Evolutionary conservation across 2,797 vertebrate species (phyloP).

Genomic region (Sphenodon punctatus): DNA sequence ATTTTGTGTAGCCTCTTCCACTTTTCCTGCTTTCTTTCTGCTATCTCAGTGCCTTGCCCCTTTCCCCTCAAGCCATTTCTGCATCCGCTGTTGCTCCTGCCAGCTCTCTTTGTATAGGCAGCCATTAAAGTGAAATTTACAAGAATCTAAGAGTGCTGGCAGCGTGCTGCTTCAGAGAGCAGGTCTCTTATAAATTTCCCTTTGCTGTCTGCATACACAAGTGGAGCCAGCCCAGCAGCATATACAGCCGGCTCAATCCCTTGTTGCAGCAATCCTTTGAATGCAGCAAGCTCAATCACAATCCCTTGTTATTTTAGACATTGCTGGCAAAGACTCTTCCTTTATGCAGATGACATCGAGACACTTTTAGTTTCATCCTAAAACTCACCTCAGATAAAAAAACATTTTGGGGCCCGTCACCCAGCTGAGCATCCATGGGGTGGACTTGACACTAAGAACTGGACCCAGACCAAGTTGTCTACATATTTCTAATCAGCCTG

Average conservation of each 20-base stretch:
- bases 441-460: neutral
- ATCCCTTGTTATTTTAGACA: neutral
- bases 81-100: neutral
- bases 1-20: neutral
- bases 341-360: neutral
- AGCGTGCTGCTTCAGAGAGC: neutral
- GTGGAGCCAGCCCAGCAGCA: neutral
- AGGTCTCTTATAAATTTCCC: neutral
- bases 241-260: no score
- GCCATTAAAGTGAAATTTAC: neutral
- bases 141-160: neutral
- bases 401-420: neutral
- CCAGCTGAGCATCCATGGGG: neutral
- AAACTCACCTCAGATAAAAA: neutral
- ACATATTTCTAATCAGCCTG: no score
- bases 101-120: neutral
- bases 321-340: neutral
- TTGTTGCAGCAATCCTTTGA: no score
- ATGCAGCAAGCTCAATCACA: neutral
- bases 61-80: neutral
- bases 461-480: neutral
- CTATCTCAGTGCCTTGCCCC: neutral
- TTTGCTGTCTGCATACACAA: neutral
- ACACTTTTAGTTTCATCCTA: neutral
- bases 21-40: rapidly evolving